A percentile compares a stretch with the other conserved stretches of the same genome.
phyloP scores from a whole-genome alignment of 2,113 vertebrate genomes.

The Oceanites oceanicus region DNA sequence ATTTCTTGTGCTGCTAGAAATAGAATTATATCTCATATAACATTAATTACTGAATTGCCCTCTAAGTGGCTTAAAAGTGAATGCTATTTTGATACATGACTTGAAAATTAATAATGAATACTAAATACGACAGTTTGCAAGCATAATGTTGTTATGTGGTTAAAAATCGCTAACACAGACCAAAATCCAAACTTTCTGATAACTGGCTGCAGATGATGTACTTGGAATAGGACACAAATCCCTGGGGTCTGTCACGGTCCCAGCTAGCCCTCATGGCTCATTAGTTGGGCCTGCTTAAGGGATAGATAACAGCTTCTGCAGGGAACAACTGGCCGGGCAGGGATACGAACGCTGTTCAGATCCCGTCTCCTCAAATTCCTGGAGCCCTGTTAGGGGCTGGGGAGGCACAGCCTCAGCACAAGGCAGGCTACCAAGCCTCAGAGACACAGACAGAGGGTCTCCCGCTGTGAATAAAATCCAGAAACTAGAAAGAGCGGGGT shows the following conservation, averaged over 20 bases:
- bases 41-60: neutral
- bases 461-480: neutral
- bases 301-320: neutral
- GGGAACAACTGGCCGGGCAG: neutral
- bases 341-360: fast-evolving
- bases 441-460: neutral
- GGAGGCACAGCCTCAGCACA: neutral
- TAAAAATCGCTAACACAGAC: neutral
- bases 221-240: neutral
- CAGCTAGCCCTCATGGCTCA: neutral
- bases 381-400: neutral
- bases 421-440: neutral
- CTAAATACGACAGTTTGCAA: neutral
- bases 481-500: neutral
- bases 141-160: neutral
- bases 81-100: neutral
- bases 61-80: neutral
- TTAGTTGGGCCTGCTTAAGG: neutral
- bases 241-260: neutral
- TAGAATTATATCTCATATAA: neutral
- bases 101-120: neutral
- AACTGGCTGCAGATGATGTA: neutral
- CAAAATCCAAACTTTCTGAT: neutral
- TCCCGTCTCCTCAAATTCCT: neutral
- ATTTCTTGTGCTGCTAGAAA: neutral